These are phyloP conservation scores for Champsocephalus esox DNA, from an alignment of 2,797 vertebrate genomes.

Conservation along the genomic window DNA sequence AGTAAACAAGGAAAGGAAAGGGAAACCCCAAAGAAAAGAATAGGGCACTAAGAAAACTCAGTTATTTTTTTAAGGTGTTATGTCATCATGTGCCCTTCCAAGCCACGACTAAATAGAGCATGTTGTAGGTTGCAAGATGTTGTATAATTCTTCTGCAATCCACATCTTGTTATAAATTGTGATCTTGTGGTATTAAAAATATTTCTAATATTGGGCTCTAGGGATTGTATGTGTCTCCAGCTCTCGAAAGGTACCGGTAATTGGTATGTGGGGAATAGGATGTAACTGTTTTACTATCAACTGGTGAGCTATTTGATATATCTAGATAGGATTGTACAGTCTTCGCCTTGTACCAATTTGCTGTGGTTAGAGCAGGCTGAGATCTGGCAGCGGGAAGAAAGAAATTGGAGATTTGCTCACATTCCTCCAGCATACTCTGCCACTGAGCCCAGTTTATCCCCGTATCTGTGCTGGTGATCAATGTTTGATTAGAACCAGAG, in stretches of 20 bases:
- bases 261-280: neutral
- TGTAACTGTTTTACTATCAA: neutral
- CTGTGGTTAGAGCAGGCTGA: conserved; percentile 2
- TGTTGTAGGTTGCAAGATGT: neutral
- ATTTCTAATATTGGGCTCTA: neutral
- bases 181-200: too few relatives aligned
- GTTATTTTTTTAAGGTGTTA: too few relatives aligned
- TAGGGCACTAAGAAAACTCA: too few relatives aligned
- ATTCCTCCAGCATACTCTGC: conserved; percentile 37
- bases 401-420: conserved; percentile 54
- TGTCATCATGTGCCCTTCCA: neutral
- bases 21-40: too few relatives aligned
- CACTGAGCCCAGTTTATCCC: conserved; percentile 30
- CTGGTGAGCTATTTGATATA: neutral
- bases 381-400: conserved; percentile 9
- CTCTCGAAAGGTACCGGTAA: too few relatives aligned
- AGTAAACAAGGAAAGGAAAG: too few relatives aligned
- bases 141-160: neutral
- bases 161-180: neutral
- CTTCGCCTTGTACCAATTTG: neutral
- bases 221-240: neutral
- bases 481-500: conserved; percentile 60
- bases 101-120: neutral
- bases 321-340: neutral
- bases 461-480: conserved; percentile 62